Evolutionary conservation across 2,113 vertebrate genomes (phyloP).

Genomic region (Laticauda laticaudata): DNA sequence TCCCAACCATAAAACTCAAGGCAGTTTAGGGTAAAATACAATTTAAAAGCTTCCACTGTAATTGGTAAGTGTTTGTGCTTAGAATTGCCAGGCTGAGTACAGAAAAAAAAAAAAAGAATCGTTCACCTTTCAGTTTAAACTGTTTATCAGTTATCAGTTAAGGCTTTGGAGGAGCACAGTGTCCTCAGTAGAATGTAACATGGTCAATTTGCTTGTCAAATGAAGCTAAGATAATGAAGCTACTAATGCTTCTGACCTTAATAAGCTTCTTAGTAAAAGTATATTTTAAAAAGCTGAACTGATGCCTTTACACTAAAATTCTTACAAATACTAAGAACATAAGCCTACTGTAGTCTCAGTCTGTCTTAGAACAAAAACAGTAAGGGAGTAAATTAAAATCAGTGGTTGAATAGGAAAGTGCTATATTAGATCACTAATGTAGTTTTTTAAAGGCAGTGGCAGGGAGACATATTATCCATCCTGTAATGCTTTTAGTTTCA

Average conservation of each 20-base stretch:
- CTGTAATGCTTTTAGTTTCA: not conserved
- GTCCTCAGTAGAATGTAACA: not conserved
- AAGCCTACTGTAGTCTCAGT: not conserved
- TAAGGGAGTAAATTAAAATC: not conserved
- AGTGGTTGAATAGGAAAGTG: not conserved
- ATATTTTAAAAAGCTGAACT: not conserved
- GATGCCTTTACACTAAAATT: not conserved
- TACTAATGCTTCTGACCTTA: not conserved
- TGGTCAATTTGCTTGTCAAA: not conserved
- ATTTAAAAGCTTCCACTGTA: not conserved
- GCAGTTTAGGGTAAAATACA: not conserved
- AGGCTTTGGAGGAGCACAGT: not conserved
- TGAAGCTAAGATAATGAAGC: not conserved
- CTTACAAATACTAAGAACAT: not conserved
- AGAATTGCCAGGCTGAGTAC: not conserved
- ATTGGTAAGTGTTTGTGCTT: not conserved
- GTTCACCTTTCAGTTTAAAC: not conserved
- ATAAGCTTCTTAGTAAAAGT: not conserved
- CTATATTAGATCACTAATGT: not conserved
- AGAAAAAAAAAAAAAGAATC: rapidly evolving
- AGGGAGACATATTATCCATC: not conserved
- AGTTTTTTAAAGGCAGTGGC: not conserved
- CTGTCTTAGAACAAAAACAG: not conserved
- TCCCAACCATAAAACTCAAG: not conserved
- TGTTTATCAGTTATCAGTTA: not conserved